Percentiles rank a stretch among this genome's conserved stretches.
Conservation (phyloP, 1,140 invertebrate genomes). For the Nebria ingens region DNA sequence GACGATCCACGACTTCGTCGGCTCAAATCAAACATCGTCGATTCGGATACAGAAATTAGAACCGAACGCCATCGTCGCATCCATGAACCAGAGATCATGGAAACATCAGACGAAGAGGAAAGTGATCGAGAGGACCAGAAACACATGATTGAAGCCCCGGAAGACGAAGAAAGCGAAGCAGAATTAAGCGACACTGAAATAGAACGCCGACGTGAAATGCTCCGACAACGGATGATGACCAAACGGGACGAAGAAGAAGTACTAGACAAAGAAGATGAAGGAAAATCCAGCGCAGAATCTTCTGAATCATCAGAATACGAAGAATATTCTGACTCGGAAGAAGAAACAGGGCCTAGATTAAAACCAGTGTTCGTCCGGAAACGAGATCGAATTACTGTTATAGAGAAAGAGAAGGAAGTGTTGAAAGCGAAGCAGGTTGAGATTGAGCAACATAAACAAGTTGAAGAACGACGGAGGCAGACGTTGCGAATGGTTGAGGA, state of each 20-base stretch:
- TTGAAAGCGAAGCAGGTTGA: slow-evolving; percentile 75
- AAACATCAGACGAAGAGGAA: slow-evolving; percentile 55
- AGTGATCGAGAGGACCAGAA: slow-evolving; percentile 47
- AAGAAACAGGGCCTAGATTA: slow-evolving; percentile 76
- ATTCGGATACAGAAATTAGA: slow-evolving; percentile 46
- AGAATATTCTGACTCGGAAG: slow-evolving; percentile 82
- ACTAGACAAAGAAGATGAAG: slow-evolving; percentile 50
- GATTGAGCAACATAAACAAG: slow-evolving; percentile 61
- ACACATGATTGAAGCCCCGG: slow-evolving; percentile 40
- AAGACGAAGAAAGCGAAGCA: slow-evolving; percentile 57
- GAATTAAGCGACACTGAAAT: slow-evolving; percentile 72
- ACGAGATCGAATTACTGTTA: slow-evolving; percentile 86
- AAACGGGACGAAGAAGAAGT: slow-evolving; percentile 56
- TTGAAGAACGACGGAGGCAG: slow-evolving; percentile 73
- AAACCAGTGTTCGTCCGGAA: slow-evolving; percentile 97
- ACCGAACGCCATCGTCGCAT: slow-evolving; percentile 46
- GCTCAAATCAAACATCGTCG: slow-evolving; percentile 45
- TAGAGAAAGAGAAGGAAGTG: slow-evolving; percentile 85
- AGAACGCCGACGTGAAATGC: slow-evolving; percentile 59
- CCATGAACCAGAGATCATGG: slow-evolving; percentile 62
- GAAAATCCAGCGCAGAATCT: slow-evolving; percentile 69
- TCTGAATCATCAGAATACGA: slow-evolving; percentile 60
- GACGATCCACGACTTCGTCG: slow-evolving; percentile 70
- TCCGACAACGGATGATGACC: slow-evolving; percentile 53
- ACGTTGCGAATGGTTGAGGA: slow-evolving; percentile 87